Percentiles rank a stretch among this genome's conserved stretches.
Evolutionary conservation across 2,113 vertebrate genomes (phyloP).

Genomic region (Callorhinus ursinus): DNA sequence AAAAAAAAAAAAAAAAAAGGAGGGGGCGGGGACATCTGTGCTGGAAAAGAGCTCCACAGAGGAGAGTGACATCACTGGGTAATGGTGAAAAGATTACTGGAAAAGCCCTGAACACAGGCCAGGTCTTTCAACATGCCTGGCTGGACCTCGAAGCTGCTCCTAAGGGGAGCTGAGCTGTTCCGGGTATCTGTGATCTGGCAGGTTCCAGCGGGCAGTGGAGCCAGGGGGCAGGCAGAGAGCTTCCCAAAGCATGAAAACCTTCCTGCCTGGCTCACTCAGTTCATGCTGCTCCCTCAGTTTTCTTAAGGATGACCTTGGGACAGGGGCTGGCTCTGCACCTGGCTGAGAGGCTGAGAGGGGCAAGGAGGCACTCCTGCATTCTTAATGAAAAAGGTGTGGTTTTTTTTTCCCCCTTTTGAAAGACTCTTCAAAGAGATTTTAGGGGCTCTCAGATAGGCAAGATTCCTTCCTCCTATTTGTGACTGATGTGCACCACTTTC

Average conservation of each 20-base stretch:
- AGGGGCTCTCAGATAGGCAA: neutral
- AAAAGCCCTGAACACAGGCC: neutral
- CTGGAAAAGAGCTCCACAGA: neutral
- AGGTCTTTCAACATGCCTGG: neutral
- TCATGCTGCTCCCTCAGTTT: conserved; percentile 24
- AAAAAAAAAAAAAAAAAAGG: neutral
- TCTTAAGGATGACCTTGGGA: neutral
- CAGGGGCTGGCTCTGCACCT: neutral
- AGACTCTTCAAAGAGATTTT: neutral
- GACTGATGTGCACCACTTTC: neutral
- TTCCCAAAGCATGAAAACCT: neutral
- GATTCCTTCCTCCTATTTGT: neutral
- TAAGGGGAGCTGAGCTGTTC: neutral
- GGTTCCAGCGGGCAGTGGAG: neutral
- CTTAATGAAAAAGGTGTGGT: neutral
- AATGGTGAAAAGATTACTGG: neutral
- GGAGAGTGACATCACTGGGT: neutral
- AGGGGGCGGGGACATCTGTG: neutral
- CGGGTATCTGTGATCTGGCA: neutral
- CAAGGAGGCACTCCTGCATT: neutral
- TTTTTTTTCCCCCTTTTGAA: neutral
- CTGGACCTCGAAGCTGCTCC: neutral
- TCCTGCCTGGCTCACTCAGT: neutral
- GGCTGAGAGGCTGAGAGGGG: neutral
- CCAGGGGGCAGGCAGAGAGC: neutral